Base-by-base conservation (phyloP, 2,113 vertebrate species). In the Oreochromis aureus region DNA sequence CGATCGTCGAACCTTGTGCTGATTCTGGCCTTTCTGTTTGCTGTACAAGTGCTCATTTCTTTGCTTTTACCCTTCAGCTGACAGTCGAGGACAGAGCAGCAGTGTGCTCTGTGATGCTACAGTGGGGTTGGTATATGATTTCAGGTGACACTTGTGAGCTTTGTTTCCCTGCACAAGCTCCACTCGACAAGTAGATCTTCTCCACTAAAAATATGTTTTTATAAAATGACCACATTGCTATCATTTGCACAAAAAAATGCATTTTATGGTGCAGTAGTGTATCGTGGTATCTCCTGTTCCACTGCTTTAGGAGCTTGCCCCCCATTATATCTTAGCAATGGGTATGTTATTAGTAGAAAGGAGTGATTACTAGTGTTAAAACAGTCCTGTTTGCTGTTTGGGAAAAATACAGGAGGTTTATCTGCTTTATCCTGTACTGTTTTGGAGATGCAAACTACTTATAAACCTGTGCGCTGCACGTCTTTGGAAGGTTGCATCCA, bases 31-130 rank as follows among this genome's bases (percentile, higher is more conserved):
- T 85, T 13, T 83, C 30, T 88, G 30, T 86, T 87, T 89, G 63
- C 81, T 73, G 39, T 73, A n/a, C 7, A 51, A 85, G 83, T 3
- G 5, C 56, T 86, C 53, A 41, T 39, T 44, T 53, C n/a, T 59
- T 39, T 30, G 81, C 81, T 80, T 88, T 81, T 76, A 71, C 55
- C 89, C 89, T 92, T 89, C 58, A 79, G 32, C 53, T 93, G 91
- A 83, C 84, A 86, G 82, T n/a, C 84, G 58, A 86, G 84, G 92
- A 88, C 54, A 18, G 54, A 84, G 69, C 61, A 24, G 81, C 69
- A 39, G 27, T 6, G 51, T 41, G 8, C 66, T 84, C 56, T 82
- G 36, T 48, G 46, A 85, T 44, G 83, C 81, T 46, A 10, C 83
- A 81, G 13, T 53, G 54, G 54, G 1, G 19, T 80, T 71, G 56